Conservation (phyloP, 1,140 invertebrate genomes). For the Drosophila setifemur region DNA sequence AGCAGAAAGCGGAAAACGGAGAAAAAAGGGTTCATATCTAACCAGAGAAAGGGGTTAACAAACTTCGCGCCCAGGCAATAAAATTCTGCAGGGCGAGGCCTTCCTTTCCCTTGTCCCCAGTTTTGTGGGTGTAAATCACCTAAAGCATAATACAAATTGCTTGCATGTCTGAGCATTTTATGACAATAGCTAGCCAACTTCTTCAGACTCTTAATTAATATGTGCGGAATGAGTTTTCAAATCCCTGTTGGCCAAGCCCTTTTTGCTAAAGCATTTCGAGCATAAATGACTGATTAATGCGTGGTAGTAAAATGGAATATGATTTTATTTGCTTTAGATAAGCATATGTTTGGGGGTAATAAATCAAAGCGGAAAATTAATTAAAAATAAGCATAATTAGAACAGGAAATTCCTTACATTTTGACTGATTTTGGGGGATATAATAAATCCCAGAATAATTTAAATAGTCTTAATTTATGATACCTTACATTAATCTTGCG, state of each 20-base stretch:
- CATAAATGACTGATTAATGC: constrained; percentile 43
- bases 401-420: not conserved
- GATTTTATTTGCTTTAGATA: constrained; percentile 19
- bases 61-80: constrained; percentile 60
- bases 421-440: constrained; percentile 7
- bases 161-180: constrained; percentile 75
- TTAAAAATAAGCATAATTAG: constrained; percentile 13
- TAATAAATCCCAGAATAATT: not conserved
- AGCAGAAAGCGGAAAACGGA: not conserved
- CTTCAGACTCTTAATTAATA: constrained; percentile 43
- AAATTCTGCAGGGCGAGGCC: constrained; percentile 39
- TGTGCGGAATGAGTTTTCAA: constrained; percentile 21
- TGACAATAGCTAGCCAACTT: constrained; percentile 57
- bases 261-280: constrained; percentile 8
- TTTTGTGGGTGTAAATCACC: constrained; percentile 26
- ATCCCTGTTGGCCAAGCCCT: constrained; percentile 8
- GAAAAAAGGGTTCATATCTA: constrained; percentile 50
- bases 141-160: constrained; percentile 64
- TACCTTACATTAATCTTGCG: too few relatives aligned
- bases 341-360: constrained; percentile 11
- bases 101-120: not conserved
- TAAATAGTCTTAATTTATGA: not conserved
- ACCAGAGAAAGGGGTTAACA: constrained; percentile 63
- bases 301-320: not conserved
- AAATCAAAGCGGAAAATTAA: constrained; percentile 17